Conservation (phyloP, 2,113 vertebrate species). For the Plestiodon gilberti region DNA sequence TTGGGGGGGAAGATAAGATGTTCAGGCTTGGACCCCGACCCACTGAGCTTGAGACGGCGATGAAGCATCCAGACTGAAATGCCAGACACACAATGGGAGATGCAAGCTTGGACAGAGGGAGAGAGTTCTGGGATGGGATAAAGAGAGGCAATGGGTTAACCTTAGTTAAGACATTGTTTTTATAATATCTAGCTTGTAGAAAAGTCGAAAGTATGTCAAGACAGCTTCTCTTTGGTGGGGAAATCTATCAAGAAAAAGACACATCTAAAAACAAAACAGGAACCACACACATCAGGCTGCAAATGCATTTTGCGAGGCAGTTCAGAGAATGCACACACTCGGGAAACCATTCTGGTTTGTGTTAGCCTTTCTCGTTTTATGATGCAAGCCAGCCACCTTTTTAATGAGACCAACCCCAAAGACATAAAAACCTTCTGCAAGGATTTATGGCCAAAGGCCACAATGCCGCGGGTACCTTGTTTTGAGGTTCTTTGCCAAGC, state of each 20-base stretch:
- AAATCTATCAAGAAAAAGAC: not conserved
- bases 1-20: too few species aligned
- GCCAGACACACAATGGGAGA: too few species aligned
- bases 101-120: too few species aligned
- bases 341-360: not conserved
- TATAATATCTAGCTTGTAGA: not conserved
- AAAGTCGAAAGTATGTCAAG: not conserved
- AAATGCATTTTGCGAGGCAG: not conserved
- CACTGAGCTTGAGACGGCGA: too few species aligned
- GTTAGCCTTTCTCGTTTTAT: not conserved
- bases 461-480: accelerated
- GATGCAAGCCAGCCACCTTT: accelerated
- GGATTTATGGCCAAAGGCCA: slow-evolving; percentile 24
- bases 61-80: too few species aligned
- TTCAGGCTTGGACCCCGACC: too few species aligned
- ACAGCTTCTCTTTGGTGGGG: not conserved
- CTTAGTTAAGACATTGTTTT: not conserved
- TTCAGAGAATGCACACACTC: not conserved
- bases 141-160: too few species aligned
- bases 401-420: not conserved
- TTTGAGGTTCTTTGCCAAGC: not conserved
- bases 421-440: not conserved
- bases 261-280: not conserved
- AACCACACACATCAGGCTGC: not conserved
- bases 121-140: too few species aligned